phyloP scores from a whole-genome alignment of 2,888 invertebrate genomes.

The Zele albiditarsus region DNA sequence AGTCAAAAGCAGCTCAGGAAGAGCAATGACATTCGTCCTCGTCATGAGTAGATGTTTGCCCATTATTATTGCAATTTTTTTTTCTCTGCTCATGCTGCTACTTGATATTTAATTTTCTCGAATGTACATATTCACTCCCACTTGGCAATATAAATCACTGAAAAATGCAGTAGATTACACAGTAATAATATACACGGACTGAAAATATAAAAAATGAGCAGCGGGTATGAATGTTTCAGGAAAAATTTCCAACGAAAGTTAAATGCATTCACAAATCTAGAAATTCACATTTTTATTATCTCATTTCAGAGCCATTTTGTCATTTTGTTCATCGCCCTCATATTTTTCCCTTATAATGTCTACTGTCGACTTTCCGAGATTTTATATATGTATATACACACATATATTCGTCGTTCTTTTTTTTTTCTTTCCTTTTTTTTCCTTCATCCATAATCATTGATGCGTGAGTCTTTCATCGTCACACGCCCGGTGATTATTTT shows the following conservation, averaged over 20 bases:
- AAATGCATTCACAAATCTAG: neutral
- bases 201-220: neutral
- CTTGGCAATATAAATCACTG: constrained; percentile 37
- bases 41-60: neutral
- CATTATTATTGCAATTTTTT: neutral
- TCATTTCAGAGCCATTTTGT: constrained; percentile 21
- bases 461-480: constrained; percentile 51
- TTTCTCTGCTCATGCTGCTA: neutral
- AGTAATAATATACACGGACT: neutral
- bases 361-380: constrained; percentile 2
- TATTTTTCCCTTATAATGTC: neutral
- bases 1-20: neutral
- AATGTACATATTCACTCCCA: constrained; percentile 41
- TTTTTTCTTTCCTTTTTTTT: constrained; percentile 33
- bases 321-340: neutral
- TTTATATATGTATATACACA: constrained; percentile 11
- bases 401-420: constrained; percentile 26
- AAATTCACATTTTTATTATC: constrained; percentile 34
- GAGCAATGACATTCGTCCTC: neutral
- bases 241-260: neutral
- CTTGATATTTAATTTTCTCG: constrained; percentile 2
- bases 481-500: constrained; percentile 65
- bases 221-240: neutral
- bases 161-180: neutral
- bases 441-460: constrained; percentile 55